phyloP scores from a whole-genome alignment of 53 echinoderm and acorn worm species.

The Antedon mediterranea region DNA sequence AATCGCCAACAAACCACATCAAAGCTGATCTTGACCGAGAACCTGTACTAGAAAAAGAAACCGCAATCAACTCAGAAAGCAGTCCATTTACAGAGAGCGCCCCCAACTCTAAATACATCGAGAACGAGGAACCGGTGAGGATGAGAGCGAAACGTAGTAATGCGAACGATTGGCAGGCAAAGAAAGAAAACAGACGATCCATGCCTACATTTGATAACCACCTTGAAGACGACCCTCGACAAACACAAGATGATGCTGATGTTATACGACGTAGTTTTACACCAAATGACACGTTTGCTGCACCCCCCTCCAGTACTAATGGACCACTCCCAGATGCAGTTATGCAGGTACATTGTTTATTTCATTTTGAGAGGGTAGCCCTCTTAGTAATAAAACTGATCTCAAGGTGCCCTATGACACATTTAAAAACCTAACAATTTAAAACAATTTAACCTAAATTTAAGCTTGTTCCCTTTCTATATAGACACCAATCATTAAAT shows the following conservation, averaged over 20 bases:
- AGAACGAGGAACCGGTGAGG: constrained; percentile 11
- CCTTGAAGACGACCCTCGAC: not conserved
- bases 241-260: not conserved
- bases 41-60: constrained; percentile 38
- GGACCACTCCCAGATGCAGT: constrained; percentile 17
- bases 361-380: no score
- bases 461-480: no score
- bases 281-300: not conserved
- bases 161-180: constrained; percentile 23
- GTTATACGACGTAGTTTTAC: not conserved
- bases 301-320: constrained; percentile 6
- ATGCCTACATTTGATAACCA: constrained; percentile 23
- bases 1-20: constrained; percentile 15
- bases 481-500: no score
- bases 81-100: constrained; percentile 3
- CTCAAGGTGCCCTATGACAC: no score
- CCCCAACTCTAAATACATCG: not conserved
- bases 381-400: no score
- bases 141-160: constrained; percentile 8
- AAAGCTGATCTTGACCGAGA: constrained; percentile 35
- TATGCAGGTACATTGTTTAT: constrained; percentile 22
- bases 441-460: no score
- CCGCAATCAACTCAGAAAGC: not conserved
- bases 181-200: constrained; percentile 61
- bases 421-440: no score